Conservation (phyloP, 2,797 vertebrate species). For the Rhinogobio ventralis region DNA sequence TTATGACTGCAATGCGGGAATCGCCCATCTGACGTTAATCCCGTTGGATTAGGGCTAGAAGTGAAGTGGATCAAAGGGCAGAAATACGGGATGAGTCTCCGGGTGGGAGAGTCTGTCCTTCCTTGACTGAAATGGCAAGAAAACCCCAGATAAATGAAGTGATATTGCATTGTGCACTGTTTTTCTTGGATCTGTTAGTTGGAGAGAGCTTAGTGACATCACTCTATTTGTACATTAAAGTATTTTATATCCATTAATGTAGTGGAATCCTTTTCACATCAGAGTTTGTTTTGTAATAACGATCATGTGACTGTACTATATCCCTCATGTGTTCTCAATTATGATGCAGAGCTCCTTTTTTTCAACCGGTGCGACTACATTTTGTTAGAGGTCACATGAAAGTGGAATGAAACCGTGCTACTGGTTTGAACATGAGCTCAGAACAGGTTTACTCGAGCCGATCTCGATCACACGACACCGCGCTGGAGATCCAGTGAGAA, state of each 20-base stretch:
- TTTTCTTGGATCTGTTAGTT: constrained; percentile 34
- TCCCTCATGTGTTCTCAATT: neutral
- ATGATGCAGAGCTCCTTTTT: neutral
- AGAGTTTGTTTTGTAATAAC: neutral
- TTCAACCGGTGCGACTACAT: too few species aligned
- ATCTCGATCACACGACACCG: too few species aligned
- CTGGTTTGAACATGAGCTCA: too few species aligned
- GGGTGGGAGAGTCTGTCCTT: constrained; percentile 31
- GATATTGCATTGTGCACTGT: neutral
- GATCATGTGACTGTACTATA: neutral
- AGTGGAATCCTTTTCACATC: neutral
- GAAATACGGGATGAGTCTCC: constrained; percentile 67
- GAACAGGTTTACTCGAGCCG: too few species aligned
- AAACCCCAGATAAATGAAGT: constrained; percentile 10
- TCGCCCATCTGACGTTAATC: constrained; percentile 48
- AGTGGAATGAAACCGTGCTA: too few species aligned
- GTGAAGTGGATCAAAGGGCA: constrained; percentile 51
- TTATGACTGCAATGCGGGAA: constrained; percentile 69
- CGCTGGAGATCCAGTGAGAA: too few species aligned
- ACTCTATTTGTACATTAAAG: neutral
- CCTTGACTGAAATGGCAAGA: constrained; percentile 44
- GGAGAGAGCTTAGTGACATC: constrained; percentile 39
- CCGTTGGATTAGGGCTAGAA: constrained; percentile 69
- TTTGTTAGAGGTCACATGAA: too few species aligned
- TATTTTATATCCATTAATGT: neutral